Percentiles rank a stretch among this genome's conserved stretches.
These are phyloP conservation scores for Nomada ferruginata DNA, from an alignment of 2,888 invertebrate genomes.

Conservation along the genomic window DNA sequence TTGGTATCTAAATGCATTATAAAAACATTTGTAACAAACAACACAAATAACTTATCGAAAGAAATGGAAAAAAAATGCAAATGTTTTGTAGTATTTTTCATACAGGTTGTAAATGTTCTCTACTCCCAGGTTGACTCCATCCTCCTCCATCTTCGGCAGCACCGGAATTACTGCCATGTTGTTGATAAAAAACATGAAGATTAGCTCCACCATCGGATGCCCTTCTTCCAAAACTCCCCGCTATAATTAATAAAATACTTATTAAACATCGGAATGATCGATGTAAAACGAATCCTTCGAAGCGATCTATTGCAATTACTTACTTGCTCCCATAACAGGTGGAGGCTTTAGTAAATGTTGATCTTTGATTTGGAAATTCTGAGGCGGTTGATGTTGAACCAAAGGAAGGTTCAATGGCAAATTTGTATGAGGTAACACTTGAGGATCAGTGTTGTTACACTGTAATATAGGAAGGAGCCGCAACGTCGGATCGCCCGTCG, in stretches of 20 bases:
- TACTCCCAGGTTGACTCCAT: conserved; percentile 86
- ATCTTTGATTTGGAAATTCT: conserved; percentile 95
- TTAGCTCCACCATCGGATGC: conserved; percentile 98
- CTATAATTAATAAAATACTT: conserved; percentile 79
- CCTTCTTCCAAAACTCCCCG: conserved; percentile 93
- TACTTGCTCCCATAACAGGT: conserved; percentile 93
- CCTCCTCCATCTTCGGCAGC: conserved; percentile 81
- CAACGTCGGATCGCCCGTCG: conserved; percentile 77
- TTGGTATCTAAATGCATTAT: conserved; percentile 70
- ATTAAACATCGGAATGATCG: conserved; percentile 1
- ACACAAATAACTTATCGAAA: not conserved
- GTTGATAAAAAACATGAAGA: conserved; percentile 89
- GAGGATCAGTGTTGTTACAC: conserved; percentile 82
- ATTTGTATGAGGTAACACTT: conserved; percentile 91
- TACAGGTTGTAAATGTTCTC: conserved; percentile 86
- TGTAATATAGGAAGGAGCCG: conserved; percentile 79
- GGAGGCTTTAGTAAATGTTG: conserved; percentile 98
- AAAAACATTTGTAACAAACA: not conserved
- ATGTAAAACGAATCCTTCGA: too few relatives aligned
- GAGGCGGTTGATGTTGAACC: conserved; percentile 92
- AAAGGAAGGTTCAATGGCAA: conserved; percentile 93
- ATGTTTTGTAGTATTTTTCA: conserved; percentile 48
- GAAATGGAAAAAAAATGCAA: not conserved
- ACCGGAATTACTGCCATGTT: conserved; percentile 78
- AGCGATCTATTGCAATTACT: conserved; percentile 75